Percentiles rank a stretch among this genome's conserved stretches.
Conservation (phyloP, 2,888 invertebrate genomes). For the Pycnomerus fuliginosus region DNA sequence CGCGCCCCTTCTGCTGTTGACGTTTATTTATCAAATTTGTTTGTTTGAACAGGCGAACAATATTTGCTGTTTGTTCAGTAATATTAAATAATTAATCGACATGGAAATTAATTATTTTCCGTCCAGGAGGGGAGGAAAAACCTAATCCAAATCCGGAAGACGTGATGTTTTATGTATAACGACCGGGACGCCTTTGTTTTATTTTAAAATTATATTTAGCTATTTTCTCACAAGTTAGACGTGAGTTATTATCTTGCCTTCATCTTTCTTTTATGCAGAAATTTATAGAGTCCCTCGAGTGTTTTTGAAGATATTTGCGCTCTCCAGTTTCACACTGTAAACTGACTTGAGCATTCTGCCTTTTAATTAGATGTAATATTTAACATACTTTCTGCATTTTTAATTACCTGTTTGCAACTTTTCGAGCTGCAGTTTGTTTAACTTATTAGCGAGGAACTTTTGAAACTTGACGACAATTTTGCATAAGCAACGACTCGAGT, state of each 20-base stretch:
- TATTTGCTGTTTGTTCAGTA: constrained; percentile 13
- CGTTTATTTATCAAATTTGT: constrained; percentile 17
- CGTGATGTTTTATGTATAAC: constrained; percentile 36
- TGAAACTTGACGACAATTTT: constrained; percentile 40
- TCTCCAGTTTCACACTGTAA: constrained; percentile 37
- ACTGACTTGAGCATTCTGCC: constrained; percentile 29
- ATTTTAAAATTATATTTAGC: constrained; percentile 41
- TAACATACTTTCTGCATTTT: constrained; percentile 39
- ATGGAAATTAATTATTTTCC: no score
- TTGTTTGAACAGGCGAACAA: constrained; percentile 12
- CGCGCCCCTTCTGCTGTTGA: constrained; percentile 4
- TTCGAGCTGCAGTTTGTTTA: constrained; percentile 29
- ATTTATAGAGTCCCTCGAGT: constrained; percentile 41
- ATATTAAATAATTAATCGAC: constrained; percentile 12
- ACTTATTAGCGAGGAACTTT: constrained; percentile 35
- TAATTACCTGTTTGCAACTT: constrained; percentile 32
- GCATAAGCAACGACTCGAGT: constrained; percentile 39
- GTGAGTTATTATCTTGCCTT: constrained; percentile 40
- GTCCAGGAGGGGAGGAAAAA: no score
- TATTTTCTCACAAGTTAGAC: constrained; percentile 36
- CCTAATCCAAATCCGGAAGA: constrained; percentile 1
- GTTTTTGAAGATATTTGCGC: constrained; percentile 41
- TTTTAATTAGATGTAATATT: constrained; percentile 44
- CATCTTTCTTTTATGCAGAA: constrained; percentile 35
- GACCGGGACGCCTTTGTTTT: constrained; percentile 35